Percentiles rank a stretch among this genome's conserved stretches.
phyloP scores from a whole-genome alignment of 2,888 invertebrate species.

The Laspeyria flexula region DNA sequence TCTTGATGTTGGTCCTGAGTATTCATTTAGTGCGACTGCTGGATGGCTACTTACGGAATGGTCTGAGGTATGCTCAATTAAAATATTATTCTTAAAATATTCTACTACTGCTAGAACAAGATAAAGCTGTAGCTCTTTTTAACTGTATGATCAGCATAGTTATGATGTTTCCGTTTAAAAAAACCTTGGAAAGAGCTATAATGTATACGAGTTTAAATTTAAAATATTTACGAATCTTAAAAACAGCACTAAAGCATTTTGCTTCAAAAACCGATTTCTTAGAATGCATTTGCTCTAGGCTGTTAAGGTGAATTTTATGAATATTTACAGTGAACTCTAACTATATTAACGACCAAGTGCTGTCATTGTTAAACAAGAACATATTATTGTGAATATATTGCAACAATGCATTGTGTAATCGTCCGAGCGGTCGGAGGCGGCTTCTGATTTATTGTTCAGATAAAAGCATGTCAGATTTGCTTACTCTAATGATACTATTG shows the following conservation, averaged over 20 bases:
- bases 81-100: too few relatives aligned
- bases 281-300: too few relatives aligned
- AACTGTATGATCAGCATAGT: too few relatives aligned
- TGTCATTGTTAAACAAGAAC: constrained; percentile 19
- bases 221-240: too few relatives aligned
- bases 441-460: constrained; percentile 26
- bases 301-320: background rate
- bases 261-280: too few relatives aligned
- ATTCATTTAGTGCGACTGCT: constrained; percentile 68
- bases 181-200: too few relatives aligned
- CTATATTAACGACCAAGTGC: constrained; percentile 25
- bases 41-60: constrained; percentile 87
- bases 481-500: constrained; percentile 28
- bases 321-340: constrained; percentile 17
- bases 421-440: constrained; percentile 12
- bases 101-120: too few relatives aligned
- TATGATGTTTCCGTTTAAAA: too few relatives aligned
- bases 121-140: too few relatives aligned
- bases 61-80: constrained; percentile 77
- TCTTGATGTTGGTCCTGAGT: constrained; percentile 71
- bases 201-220: too few relatives aligned
- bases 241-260: too few relatives aligned
- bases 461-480: constrained; percentile 36
- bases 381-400: constrained; percentile 20
- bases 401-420: constrained; percentile 36